Conservation (phyloP, 1,140 invertebrate species). For the Panulirus ornatus region DNA sequence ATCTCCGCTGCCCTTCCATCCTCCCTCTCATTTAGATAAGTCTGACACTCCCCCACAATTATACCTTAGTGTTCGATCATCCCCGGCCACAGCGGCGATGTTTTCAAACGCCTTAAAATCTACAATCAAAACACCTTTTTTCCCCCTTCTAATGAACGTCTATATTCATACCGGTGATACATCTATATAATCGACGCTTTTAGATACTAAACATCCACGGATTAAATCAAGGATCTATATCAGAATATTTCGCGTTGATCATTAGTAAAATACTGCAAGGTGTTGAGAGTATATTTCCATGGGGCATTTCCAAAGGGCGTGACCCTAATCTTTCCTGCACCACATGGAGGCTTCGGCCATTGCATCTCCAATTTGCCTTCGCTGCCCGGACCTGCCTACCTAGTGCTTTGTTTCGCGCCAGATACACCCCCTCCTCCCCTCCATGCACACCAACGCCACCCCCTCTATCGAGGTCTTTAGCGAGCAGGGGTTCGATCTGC, state of each 20-base stretch:
- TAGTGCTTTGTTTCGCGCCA: background rate
- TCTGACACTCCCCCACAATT: background rate
- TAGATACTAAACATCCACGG: background rate
- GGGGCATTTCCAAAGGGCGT: conserved; percentile 2
- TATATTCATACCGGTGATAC: background rate
- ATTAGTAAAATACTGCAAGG: too few relatives aligned
- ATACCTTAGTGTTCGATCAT: background rate
- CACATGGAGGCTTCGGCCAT: conserved; percentile 25
- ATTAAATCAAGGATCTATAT: too few relatives aligned
- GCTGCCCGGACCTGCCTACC: background rate
- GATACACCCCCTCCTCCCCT: background rate
- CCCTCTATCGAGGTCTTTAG: background rate
- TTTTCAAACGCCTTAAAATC: too few relatives aligned
- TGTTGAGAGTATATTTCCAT: too few relatives aligned
- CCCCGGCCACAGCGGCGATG: background rate
- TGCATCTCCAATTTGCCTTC: conserved; percentile 58
- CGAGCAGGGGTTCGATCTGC: too few relatives aligned
- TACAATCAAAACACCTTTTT: too few relatives aligned
- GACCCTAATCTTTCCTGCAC: conserved; percentile 35
- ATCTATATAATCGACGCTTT: background rate
- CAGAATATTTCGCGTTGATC: too few relatives aligned
- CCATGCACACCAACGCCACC: background rate
- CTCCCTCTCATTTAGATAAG: background rate
- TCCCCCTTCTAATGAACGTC: background rate
- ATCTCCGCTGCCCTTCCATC: background rate